These are phyloP conservation scores for Caenorhabditis sp. DNA, from an alignment of 2,888 invertebrate species.

Conservation along the genomic window DNA sequence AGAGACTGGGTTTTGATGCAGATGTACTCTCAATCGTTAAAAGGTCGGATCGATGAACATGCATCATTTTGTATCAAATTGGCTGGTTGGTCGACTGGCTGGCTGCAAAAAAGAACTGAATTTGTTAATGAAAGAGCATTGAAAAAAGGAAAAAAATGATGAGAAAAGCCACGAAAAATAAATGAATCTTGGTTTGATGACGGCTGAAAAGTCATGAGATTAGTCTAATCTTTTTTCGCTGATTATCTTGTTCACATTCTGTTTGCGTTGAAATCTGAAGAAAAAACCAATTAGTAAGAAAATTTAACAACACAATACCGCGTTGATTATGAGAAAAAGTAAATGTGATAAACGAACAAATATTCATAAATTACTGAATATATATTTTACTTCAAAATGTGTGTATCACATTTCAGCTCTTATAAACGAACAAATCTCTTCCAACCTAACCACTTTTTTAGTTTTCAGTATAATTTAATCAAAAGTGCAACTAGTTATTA, in stretches of 20 bases:
- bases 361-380: no score
- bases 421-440: no score
- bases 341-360: no score
- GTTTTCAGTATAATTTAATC: no score
- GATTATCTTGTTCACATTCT: not conserved
- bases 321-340: no score
- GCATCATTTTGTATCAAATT: slow-evolving; percentile 1
- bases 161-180: not conserved
- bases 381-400: no score
- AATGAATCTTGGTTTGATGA: not conserved
- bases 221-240: not conserved
- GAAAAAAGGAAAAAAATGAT: slow-evolving; percentile 7
- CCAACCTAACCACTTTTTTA: no score
- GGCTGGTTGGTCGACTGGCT: no score
- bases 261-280: not conserved
- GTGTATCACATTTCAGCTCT: no score
- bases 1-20: slow-evolving; percentile 51
- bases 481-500: no score
- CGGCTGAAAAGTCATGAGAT: slow-evolving; percentile 5
- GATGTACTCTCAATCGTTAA: slow-evolving; percentile 47
- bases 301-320: no score
- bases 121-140: slow-evolving; percentile 6
- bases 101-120: slow-evolving; percentile 6
- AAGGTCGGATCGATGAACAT: slow-evolving; percentile 38
- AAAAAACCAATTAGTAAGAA: not conserved